Conservation (phyloP, 2,113 vertebrate species). For the Hemiscyllium ocellatum region DNA sequence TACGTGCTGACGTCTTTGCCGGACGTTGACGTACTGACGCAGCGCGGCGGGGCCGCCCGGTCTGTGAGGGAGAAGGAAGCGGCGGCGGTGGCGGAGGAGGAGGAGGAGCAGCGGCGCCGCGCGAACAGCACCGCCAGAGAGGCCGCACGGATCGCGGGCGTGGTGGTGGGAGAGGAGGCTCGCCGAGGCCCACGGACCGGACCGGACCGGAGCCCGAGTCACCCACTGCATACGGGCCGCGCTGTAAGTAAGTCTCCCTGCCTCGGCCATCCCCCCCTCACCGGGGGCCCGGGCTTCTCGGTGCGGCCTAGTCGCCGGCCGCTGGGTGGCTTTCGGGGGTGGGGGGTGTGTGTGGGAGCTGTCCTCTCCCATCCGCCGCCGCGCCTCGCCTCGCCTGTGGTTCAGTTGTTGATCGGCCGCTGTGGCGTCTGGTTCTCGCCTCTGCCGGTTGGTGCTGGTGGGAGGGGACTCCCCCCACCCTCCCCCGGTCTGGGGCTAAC, state of each 20-base stretch:
- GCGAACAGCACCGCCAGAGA: background rate
- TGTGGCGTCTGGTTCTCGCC: too few species aligned
- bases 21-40: background rate
- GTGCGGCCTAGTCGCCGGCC: background rate
- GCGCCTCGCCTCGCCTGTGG: background rate
- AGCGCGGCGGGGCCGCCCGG: slow-evolving; percentile 5
- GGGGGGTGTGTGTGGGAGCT: background rate
- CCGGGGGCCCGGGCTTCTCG: background rate
- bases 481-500: too few species aligned
- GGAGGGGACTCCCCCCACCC: too few species aligned
- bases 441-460: background rate
- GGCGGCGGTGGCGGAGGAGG: background rate
- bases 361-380: background rate
- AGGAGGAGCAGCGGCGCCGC: background rate
- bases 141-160: background rate
- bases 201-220: background rate
- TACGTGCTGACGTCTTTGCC: too few species aligned
- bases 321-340: background rate
- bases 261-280: background rate
- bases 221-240: background rate
- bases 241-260: background rate
- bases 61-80: slow-evolving; percentile 19
- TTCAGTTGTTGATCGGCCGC: background rate
- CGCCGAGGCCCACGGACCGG: too few species aligned
- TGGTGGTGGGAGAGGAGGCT: background rate